Evolutionary conservation across 2,888 invertebrate genomes (phyloP).

Genomic region (Drosophila longiperda): DNA sequence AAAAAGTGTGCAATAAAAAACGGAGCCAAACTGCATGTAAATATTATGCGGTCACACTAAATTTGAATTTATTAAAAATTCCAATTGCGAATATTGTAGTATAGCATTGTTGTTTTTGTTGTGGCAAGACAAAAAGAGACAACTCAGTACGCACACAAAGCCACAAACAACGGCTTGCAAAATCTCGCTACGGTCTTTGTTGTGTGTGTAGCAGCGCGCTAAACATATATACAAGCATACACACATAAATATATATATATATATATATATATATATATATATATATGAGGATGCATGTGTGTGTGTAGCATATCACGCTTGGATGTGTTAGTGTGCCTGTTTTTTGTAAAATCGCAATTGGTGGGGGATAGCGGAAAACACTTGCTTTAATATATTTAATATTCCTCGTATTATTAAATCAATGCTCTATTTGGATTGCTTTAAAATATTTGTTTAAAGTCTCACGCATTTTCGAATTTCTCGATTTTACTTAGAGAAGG

Average conservation of each 20-base stretch:
- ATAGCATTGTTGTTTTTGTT: slow-evolving; percentile 43
- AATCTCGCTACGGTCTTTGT: slow-evolving; percentile 62
- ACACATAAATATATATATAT: neutral
- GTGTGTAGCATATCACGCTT: slow-evolving; percentile 2
- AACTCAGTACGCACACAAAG: slow-evolving; percentile 33
- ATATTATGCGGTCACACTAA: slow-evolving; percentile 48
- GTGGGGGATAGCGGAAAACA: slow-evolving; percentile 33
- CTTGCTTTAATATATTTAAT: slow-evolving; percentile 63
- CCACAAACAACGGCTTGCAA: slow-evolving; percentile 58
- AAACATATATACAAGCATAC: slow-evolving; percentile 34
- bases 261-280: neutral
- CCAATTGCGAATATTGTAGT: slow-evolving; percentile 36
- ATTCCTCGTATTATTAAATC: slow-evolving; percentile 37
- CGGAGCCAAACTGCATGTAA: slow-evolving; percentile 55
- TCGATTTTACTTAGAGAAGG: slow-evolving; percentile 31
- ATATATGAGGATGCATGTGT: neutral
- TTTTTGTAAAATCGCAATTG: slow-evolving; percentile 51
- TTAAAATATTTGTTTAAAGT: slow-evolving; percentile 41
- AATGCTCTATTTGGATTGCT: slow-evolving; percentile 24
- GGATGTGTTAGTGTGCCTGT: slow-evolving; percentile 22
- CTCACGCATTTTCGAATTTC: slow-evolving; percentile 19
- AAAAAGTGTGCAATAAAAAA: slow-evolving; percentile 15
- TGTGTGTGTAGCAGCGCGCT: slow-evolving; percentile 48
- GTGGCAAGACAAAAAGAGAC: slow-evolving; percentile 64
- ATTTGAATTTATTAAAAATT: slow-evolving; percentile 46